phyloP scores from a whole-genome alignment of 2,113 vertebrate species.

The Ranitomeya variabilis region DNA sequence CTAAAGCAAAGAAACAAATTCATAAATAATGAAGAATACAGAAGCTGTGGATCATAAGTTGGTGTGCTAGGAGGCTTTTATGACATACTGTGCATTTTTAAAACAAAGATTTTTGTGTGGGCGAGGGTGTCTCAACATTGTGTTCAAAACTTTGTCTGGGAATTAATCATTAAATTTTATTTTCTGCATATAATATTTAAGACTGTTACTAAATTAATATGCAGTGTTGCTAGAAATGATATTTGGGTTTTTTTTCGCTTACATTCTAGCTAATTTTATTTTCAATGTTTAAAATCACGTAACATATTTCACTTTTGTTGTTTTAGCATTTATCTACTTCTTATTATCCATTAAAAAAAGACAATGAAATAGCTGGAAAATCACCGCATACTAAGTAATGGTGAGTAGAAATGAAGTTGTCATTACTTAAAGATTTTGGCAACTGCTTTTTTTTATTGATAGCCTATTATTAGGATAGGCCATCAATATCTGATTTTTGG shows the following conservation, averaged over 20 bases:
- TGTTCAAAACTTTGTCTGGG: not conserved
- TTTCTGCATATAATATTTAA: not conserved
- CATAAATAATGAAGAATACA: slow-evolving; percentile 19
- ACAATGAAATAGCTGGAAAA: not conserved
- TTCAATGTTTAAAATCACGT: not conserved
- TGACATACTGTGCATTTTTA: slow-evolving; percentile 11
- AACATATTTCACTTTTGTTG: not conserved
- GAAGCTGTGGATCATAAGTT: not conserved
- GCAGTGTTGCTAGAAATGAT: not conserved
- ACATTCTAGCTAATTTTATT: not conserved
- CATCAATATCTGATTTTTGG: no score
- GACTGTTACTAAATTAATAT: not conserved
- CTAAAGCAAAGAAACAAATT: slow-evolving; percentile 7
- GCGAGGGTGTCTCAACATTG: not conserved
- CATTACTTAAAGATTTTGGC: no score
- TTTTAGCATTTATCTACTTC: not conserved
- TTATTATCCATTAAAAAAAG: slow-evolving; percentile 2
- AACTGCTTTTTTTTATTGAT: no score
- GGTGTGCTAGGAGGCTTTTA: not conserved
- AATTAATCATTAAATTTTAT: not conserved
- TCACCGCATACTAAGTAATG: slow-evolving; percentile 19
- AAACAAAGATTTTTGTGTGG: not conserved
- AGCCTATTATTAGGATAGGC: no score
- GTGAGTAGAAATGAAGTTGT: not conserved
- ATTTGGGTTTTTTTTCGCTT: not conserved